These are phyloP conservation scores for Scaptomyza tumidula DNA, from an alignment of 2,888 invertebrate species.

Conservation along the genomic window DNA sequence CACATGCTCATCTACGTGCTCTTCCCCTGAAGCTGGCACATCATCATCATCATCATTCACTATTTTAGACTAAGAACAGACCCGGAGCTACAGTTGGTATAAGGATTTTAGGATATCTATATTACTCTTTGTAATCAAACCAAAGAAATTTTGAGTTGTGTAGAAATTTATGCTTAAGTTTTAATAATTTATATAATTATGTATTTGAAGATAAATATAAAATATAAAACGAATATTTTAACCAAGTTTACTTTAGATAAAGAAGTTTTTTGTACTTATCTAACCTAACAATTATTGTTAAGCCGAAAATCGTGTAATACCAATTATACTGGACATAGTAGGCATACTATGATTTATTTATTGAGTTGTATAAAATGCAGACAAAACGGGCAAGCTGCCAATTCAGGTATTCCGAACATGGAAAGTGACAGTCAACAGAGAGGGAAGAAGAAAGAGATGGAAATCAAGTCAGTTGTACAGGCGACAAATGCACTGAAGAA, in stretches of 20 bases:
- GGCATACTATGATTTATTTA: neutral
- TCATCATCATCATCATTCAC: conserved; percentile 74
- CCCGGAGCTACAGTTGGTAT: neutral
- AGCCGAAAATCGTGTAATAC: neutral
- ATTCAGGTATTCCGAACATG: conserved; percentile 61
- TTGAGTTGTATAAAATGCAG: conserved; percentile 8
- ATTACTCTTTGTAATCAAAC: conserved; percentile 20
- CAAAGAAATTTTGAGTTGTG: conserved; percentile 53
- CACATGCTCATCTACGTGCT: conserved; percentile 75
- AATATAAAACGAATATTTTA: conserved; percentile 16
- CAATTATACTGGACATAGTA: neutral
- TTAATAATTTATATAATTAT: conserved; percentile 39
- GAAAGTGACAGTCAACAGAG: conserved; percentile 8
- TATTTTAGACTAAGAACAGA: conserved; percentile 53
- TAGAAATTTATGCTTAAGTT: conserved; percentile 14
- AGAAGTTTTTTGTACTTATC: too few species aligned
- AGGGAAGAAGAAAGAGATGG: neutral
- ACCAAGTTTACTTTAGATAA: neutral
- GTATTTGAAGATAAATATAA: conserved; percentile 25
- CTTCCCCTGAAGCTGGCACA: conserved; percentile 70
- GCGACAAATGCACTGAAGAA: conserved; percentile 43
- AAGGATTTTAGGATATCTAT: neutral
- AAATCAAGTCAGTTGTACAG: conserved; percentile 7
- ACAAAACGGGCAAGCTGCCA: conserved; percentile 35
- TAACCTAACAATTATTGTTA: neutral